Conservation (phyloP, 2,888 invertebrate species). For the Noctua janthina region DNA sequence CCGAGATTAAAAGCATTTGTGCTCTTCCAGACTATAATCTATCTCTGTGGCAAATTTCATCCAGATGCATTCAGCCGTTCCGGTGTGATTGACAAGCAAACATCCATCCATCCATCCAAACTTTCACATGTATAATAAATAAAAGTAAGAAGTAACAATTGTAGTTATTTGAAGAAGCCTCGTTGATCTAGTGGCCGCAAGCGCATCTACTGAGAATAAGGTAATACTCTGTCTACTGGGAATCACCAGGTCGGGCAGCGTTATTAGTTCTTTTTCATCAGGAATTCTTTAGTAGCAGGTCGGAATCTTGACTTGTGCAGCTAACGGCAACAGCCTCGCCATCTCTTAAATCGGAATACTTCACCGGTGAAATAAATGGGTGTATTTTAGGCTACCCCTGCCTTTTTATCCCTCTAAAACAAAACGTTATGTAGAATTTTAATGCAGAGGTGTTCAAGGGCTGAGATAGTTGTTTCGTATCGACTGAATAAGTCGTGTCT, state of each 20-base stretch:
- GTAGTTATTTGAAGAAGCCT: background rate
- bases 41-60: background rate
- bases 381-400: background rate
- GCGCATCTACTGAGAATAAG: background rate
- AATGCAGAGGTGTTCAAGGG: conserved; percentile 19
- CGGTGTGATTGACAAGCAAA: background rate
- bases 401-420: background rate
- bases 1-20: background rate
- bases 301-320: background rate
- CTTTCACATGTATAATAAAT: background rate
- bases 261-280: background rate
- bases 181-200: background rate
- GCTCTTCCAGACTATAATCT: background rate
- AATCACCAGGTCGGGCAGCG: background rate
- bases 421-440: background rate
- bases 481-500: background rate
- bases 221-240: background rate
- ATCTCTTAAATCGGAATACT: background rate
- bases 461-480: conserved; percentile 29
- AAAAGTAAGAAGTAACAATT: background rate
- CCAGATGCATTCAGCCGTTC: background rate
- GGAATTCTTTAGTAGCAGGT: background rate
- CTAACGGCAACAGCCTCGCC: background rate
- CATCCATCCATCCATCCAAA: background rate
- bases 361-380: background rate